Base-by-base conservation (phyloP, 2,888 invertebrate species). In the Chymomyza amoena region DNA sequence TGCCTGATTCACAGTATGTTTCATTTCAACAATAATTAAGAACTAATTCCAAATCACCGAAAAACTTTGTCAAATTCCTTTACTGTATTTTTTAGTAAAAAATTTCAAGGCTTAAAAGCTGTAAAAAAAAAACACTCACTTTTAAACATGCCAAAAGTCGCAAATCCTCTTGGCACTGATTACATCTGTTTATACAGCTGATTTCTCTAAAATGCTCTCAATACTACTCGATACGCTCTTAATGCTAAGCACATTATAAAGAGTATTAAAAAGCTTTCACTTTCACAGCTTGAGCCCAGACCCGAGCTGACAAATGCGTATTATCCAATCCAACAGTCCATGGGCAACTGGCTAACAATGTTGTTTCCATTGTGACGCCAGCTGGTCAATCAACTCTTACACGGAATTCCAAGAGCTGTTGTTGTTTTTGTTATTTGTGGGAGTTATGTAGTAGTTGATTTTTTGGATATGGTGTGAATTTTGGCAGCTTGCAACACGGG, bases 211-310 rank as follows among this genome's bases (percentile, higher is more conserved):
- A 32, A 32, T 13, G 13, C 39, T 7, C 6, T 45, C 4, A 10
- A 13, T 45, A 45, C 39, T 13, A 4, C 13, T 13, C 39, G 13
- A 45, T 45, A 45, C 13, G 13, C 39, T 13, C 1, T 13, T 13
- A 45, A 45, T 13, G 6, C 39, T 45, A 10, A 13, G 13, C 39
- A 10, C 39, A 45, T 9, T 9, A 9, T 36, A 45, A 13, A 45
- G 39, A 45, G 75, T 16, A 61, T 57, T 65, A 64, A 52, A 62
- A 64, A 61, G 72, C 79, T 79, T 79, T 79, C 69, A 79, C 77
- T 79, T 76, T 77, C 74, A 32, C 73, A 57, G 78, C 60, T 63
- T 64, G 39, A 25, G 20, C 9, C 15, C 28, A 18, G 20, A 3
- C 57, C 32, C 15, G 6, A 10, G 54, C 54, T 10, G 54, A 45